Percentiles rank a stretch among this genome's conserved stretches.
Conservation (phyloP, 2,888 invertebrate genomes). For the Trichacis sp. region DNA sequence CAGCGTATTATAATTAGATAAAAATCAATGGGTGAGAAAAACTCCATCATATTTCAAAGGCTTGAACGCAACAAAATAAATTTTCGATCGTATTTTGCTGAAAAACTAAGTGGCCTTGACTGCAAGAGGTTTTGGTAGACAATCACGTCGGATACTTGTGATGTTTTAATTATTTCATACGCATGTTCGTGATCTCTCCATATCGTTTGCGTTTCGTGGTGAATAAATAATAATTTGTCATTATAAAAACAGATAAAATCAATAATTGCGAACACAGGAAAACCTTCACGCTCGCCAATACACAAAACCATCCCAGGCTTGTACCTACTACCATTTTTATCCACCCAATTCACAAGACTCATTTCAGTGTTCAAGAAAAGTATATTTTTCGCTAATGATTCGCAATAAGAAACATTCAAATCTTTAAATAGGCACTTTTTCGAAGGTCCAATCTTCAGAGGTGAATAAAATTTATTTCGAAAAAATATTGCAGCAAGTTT, state of each 20-base stretch:
- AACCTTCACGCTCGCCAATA: background rate
- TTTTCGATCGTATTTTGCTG: background rate
- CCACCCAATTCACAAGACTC: background rate
- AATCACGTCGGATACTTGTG: background rate
- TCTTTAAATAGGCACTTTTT: background rate
- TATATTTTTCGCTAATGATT: background rate
- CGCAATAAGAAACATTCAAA: background rate
- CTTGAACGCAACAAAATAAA: background rate
- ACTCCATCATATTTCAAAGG: background rate
- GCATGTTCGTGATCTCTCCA: slow-evolving; percentile 1
- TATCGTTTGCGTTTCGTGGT: background rate
- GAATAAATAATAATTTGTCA: background rate
- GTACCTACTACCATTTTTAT: background rate
- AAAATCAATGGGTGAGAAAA: background rate
- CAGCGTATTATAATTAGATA: background rate
- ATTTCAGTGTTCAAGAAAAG: background rate
- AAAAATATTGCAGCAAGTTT: background rate
- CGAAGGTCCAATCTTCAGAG: background rate
- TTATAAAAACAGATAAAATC: background rate
- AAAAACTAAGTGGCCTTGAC: background rate
- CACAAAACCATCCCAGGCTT: slow-evolving; percentile 1
- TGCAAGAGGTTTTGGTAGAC: background rate
- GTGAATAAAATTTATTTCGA: background rate
- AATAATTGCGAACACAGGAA: background rate
- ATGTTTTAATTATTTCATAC: background rate